Evolutionary conservation across 2,888 invertebrate genomes (phyloP).

Genomic region (Phaonia tiefii): DNA sequence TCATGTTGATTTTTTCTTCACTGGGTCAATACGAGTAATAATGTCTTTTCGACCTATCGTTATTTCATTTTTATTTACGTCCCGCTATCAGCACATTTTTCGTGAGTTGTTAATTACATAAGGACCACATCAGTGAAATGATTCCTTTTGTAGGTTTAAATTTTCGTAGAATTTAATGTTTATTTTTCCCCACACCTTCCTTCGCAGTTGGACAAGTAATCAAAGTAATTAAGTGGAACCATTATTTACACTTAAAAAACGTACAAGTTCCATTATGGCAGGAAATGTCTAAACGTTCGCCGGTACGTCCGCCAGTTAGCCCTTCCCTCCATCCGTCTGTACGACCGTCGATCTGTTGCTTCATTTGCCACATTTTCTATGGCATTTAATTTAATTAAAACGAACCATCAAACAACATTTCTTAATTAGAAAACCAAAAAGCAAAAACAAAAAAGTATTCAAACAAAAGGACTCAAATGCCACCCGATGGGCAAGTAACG

Average conservation of each 20-base stretch:
- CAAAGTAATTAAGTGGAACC: constrained; percentile 66
- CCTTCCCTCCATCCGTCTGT: constrained; percentile 10
- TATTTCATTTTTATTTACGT: not conserved
- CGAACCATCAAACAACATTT: constrained; percentile 65
- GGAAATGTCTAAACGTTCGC: constrained; percentile 7
- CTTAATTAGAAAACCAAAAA: constrained; percentile 57
- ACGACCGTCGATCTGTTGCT: constrained; percentile 7
- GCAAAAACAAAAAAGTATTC: not conserved
- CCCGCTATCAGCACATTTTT: not conserved
- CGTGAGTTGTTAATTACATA: constrained; percentile 51
- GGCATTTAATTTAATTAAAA: constrained; percentile 66
- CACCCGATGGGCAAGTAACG: constrained; percentile 65
- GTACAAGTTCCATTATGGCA: constrained; percentile 55
- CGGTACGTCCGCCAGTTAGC: not conserved
- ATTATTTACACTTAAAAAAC: constrained; percentile 67
- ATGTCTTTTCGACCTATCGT: not conserved
- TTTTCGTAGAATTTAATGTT: not conserved
- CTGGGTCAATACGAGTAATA: constrained; percentile 24
- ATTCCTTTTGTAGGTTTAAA: constrained; percentile 24
- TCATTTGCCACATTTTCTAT: constrained; percentile 26
- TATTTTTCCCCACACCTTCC: not conserved
- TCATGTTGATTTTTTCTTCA: not conserved
- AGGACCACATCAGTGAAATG: constrained; percentile 21
- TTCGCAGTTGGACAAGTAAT: constrained; percentile 46
- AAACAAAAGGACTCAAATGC: constrained; percentile 46